Conservation (phyloP, 2,797 vertebrate genomes). For the Hydrophis major region DNA sequence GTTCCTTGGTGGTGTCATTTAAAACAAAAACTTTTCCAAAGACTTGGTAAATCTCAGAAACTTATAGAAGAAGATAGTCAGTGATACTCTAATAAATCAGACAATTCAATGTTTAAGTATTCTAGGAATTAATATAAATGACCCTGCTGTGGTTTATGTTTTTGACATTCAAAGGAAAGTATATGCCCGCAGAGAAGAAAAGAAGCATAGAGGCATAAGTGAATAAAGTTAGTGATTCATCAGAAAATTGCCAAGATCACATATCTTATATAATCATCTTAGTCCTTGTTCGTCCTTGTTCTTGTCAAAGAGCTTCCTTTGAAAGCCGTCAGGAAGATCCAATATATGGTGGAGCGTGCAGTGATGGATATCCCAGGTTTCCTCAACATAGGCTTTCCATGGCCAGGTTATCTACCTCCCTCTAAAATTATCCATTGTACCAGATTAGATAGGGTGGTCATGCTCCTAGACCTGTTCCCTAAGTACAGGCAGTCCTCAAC, state of each 20-base stretch:
- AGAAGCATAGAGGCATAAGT: not conserved
- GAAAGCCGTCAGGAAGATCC: not conserved
- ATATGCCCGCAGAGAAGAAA: not conserved
- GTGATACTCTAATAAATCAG: constrained; percentile 3
- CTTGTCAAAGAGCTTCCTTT: not conserved
- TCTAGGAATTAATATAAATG: not conserved
- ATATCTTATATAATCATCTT: not conserved
- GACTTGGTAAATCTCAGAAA: not conserved
- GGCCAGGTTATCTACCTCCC: too few species aligned
- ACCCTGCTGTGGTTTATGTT: not conserved
- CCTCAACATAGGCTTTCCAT: not conserved
- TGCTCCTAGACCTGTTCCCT: not conserved
- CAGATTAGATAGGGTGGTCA: not conserved
- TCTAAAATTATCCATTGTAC: not conserved
- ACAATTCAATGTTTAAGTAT: not conserved
- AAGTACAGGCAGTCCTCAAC: not conserved
- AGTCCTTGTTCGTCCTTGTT: not conserved
- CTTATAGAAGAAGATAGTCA: not conserved
- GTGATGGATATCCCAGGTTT: not conserved
- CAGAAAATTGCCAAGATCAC: not conserved
- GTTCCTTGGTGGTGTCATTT: not conserved
- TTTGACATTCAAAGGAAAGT: not conserved
- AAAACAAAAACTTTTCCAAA: not conserved
- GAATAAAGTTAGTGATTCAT: not conserved
- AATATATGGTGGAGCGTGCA: not conserved